These are phyloP conservation scores for Brenthis ino DNA, from an alignment of 2,888 invertebrate species.

Conservation along the genomic window DNA sequence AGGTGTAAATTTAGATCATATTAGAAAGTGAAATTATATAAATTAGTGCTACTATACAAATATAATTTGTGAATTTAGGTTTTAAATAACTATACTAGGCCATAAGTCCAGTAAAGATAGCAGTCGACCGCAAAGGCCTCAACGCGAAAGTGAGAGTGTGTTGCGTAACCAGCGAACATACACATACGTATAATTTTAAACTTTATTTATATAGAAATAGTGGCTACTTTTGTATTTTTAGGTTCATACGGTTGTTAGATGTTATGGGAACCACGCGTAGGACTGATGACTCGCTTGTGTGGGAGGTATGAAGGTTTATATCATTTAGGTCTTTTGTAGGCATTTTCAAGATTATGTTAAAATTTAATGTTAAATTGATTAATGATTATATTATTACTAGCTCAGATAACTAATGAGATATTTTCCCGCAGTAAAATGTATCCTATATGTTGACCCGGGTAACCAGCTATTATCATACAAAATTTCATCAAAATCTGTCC, in stretches of 20 bases:
- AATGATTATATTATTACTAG: too few relatives aligned
- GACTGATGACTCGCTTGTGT: slow-evolving; percentile 40
- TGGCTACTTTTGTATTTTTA: neutral
- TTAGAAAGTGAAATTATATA: too few relatives aligned
- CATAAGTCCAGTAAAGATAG: slow-evolving; percentile 56
- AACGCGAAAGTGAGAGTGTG: slow-evolving; percentile 79
- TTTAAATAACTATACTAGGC: slow-evolving; percentile 51
- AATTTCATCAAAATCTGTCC: too few relatives aligned
- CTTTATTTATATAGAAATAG: neutral
- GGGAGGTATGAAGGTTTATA: slow-evolving; percentile 37
- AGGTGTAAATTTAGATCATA: too few relatives aligned
- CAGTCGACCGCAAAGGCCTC: slow-evolving; percentile 58
- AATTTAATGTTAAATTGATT: too few relatives aligned
- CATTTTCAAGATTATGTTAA: neutral
- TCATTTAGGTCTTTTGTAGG: slow-evolving; percentile 10
- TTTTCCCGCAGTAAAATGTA: too few relatives aligned
- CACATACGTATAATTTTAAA: neutral
- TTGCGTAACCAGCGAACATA: slow-evolving; percentile 63
- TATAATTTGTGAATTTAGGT: slow-evolving; percentile 28
- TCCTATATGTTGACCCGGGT: too few relatives aligned
- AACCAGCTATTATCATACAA: too few relatives aligned
- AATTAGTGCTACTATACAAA: slow-evolving; percentile 2
- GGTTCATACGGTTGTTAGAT: slow-evolving; percentile 1
- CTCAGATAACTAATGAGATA: too few relatives aligned
- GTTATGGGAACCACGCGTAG: slow-evolving; percentile 39